Conservation (phyloP, 2,797 vertebrate species). For the Spinus pinus region DNA sequence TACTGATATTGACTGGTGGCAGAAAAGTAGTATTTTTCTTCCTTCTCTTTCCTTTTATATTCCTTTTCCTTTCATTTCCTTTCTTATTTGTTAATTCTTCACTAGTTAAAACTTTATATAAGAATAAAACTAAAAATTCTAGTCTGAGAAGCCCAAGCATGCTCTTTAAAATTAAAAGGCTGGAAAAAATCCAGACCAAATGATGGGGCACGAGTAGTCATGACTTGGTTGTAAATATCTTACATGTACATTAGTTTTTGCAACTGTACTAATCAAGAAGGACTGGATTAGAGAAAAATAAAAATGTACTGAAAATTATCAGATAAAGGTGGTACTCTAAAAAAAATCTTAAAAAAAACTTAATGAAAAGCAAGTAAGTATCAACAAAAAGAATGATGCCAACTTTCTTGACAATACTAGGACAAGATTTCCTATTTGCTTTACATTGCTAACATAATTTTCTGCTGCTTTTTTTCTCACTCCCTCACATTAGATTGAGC, state of each 20-base stretch:
- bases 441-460: background rate
- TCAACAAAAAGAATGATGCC: background rate
- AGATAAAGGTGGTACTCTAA: background rate
- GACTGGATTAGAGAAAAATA: background rate
- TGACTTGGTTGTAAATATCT: background rate
- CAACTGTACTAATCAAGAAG: background rate
- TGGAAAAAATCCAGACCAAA: background rate
- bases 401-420: background rate
- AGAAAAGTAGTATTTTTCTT: background rate
- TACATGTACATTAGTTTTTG: background rate
- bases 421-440: background rate
- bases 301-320: background rate
- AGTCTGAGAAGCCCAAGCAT: background rate
- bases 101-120: background rate
- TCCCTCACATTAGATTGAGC: background rate
- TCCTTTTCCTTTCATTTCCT: background rate
- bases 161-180: background rate
- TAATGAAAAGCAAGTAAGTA: background rate
- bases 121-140: background rate
- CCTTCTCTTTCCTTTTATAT: background rate
- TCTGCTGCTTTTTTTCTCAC: background rate
- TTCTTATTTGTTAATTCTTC: background rate
- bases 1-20: background rate
- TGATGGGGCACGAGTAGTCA: background rate
- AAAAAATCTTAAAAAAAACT: background rate